These are phyloP conservation scores for Buceros bicornis DNA, from an alignment of 2,797 vertebrate genomes.

Conservation along the genomic window DNA sequence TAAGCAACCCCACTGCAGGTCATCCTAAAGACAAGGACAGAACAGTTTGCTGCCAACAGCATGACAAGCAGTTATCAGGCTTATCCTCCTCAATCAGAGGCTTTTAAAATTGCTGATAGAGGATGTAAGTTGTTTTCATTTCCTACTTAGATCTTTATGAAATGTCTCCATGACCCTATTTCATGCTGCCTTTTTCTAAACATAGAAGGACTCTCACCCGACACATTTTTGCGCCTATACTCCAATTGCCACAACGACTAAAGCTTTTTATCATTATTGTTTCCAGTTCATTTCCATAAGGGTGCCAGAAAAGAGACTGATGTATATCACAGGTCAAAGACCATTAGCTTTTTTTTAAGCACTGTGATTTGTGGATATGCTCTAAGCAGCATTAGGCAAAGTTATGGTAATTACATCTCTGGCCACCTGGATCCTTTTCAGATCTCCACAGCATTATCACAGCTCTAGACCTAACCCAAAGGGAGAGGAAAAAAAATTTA, in stretches of 20 bases:
- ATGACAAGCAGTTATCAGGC: conserved; percentile 41
- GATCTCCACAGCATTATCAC: neutral
- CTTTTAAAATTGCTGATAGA: conserved; percentile 35
- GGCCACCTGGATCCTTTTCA: neutral
- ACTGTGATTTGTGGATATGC: neutral
- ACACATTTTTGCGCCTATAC: neutral
- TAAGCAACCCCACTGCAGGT: conserved; percentile 7
- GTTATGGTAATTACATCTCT: neutral
- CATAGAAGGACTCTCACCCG: neutral
- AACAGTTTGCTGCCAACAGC: conserved; percentile 32
- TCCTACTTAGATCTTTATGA: conserved; percentile 20
- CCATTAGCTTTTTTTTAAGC: neutral
- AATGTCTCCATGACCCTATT: neutral
- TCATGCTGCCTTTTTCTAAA: neutral
- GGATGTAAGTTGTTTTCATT: neutral
- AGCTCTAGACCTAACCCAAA: neutral
- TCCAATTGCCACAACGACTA: neutral
- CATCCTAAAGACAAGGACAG: conserved; percentile 36
- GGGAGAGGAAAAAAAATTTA: rapidly evolving
- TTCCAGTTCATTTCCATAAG: neutral
- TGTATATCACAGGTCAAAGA: neutral
- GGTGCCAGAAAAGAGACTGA: neutral
- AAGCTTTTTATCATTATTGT: neutral
- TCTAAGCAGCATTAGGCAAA: neutral
- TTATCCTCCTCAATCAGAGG: conserved; percentile 37